phyloP scores from a whole-genome alignment of 1,140 invertebrate species.

The Leptinotarsa defecta region DNA sequence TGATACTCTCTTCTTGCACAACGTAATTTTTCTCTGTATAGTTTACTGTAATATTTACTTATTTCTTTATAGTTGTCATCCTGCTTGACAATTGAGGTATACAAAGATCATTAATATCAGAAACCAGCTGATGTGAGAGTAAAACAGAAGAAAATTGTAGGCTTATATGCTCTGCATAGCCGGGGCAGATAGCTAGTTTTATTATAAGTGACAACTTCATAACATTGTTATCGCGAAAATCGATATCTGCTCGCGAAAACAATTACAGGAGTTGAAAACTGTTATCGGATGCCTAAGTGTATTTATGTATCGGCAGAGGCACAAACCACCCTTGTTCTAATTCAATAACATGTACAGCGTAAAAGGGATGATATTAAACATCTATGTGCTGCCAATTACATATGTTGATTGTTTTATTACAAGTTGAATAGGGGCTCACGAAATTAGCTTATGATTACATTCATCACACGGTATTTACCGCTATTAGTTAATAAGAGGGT shows the following conservation, averaged over 20 bases:
- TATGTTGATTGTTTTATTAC: slow-evolving; percentile 56
- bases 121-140: no score
- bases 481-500: slow-evolving; percentile 55
- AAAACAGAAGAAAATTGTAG: no score
- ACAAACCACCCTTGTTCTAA: slow-evolving; percentile 27
- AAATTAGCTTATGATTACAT: slow-evolving; percentile 56
- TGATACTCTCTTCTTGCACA: no score
- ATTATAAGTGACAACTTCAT: neutral
- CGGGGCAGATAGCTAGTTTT: neutral
- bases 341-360: slow-evolving; percentile 42
- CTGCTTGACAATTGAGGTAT: no score
- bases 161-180: no score
- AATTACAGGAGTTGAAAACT: slow-evolving; percentile 2
- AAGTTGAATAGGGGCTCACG: slow-evolving; percentile 45
- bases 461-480: slow-evolving; percentile 56
- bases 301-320: slow-evolving; percentile 8
- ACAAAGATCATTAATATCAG: neutral
- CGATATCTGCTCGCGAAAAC: neutral
- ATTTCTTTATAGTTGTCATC: no score
- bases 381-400: slow-evolving; percentile 43
- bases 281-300: slow-evolving; percentile 6
- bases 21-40: no score
- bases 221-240: neutral
- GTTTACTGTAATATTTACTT: no score
- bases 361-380: slow-evolving; percentile 49